A percentile compares a stretch with the other conserved stretches of the same genome.
Evolutionary conservation across 2,113 vertebrate genomes (phyloP).

Genomic region (Sylvilagus bachmani): DNA sequence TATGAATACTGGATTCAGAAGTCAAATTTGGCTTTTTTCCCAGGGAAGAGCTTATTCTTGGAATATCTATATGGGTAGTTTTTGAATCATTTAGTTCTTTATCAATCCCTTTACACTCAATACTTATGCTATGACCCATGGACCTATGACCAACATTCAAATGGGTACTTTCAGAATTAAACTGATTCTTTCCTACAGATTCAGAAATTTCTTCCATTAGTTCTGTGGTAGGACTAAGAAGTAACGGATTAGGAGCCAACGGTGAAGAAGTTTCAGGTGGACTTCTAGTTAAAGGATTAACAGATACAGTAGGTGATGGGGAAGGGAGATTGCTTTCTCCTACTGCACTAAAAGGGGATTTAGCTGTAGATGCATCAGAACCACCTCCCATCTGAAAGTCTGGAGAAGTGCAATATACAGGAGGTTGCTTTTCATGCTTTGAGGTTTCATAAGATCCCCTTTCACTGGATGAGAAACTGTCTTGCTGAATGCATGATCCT

Average conservation of each 20-base stretch:
- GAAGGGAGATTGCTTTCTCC: slow-evolving; percentile 90
- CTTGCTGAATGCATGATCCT: slow-evolving; percentile 84
- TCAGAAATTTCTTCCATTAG: slow-evolving; percentile 88
- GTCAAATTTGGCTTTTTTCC: slow-evolving; percentile 87
- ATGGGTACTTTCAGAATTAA: slow-evolving; percentile 85
- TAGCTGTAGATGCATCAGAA: slow-evolving; percentile 88
- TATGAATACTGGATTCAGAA: slow-evolving; percentile 86
- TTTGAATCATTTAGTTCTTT: slow-evolving; percentile 85
- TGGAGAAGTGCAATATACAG: slow-evolving; percentile 91
- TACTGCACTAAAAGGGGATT: slow-evolving; percentile 89
- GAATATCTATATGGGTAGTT: slow-evolving; percentile 83
- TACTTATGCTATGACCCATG: slow-evolving; percentile 77
- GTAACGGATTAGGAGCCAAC: slow-evolving; percentile 82
- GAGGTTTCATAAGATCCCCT: slow-evolving; percentile 87
- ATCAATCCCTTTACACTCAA: slow-evolving; percentile 86
- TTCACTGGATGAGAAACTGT: slow-evolving; percentile 83
- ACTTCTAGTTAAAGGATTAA: slow-evolving; percentile 87
- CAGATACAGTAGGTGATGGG: slow-evolving; percentile 88
- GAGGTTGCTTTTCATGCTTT: slow-evolving; percentile 89
- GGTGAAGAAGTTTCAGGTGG: slow-evolving; percentile 85
- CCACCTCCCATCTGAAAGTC: slow-evolving; percentile 90
- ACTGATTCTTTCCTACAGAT: slow-evolving; percentile 84
- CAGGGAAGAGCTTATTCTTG: slow-evolving; percentile 84
- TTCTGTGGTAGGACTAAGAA: slow-evolving; percentile 85
- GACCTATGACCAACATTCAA: slow-evolving; percentile 84